phyloP scores from a whole-genome alignment of 2,888 invertebrate genomes.

The Cordilura impudica region DNA sequence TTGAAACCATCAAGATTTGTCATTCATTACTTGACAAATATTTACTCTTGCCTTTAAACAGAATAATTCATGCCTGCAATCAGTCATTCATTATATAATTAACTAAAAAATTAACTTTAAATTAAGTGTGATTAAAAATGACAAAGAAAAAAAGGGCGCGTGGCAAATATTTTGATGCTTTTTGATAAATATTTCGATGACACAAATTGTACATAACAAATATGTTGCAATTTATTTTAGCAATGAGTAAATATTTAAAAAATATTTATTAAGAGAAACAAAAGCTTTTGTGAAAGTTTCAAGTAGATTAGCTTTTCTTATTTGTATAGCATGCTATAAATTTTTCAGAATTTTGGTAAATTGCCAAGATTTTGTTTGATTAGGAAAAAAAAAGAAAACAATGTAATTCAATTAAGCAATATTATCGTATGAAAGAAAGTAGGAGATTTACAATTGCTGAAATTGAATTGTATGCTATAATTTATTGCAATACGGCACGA shows the following conservation, averaged over 20 bases:
- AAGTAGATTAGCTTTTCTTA: not conserved
- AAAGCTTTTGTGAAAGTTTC: not conserved
- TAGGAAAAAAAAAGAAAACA: no score
- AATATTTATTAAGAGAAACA: not conserved
- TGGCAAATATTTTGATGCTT: not conserved
- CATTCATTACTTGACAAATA: not conserved
- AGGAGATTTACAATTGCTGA: not conserved
- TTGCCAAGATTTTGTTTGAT: not conserved
- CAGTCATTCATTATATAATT: no score
- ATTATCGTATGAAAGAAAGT: no score
- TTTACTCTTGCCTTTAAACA: not conserved
- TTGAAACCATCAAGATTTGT: no score
- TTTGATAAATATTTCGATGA: not conserved
- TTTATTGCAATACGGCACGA: no score
- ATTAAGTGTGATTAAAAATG: not conserved
- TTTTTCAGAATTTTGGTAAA: not conserved
- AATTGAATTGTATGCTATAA: constrained; percentile 27
- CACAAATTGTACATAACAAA: not conserved
- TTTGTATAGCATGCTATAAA: not conserved
- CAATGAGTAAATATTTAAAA: not conserved
- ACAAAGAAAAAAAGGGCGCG: not conserved
- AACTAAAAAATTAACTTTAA: not conserved
- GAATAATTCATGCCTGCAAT: not conserved
- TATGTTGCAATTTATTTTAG: not conserved
- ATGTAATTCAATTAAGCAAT: no score